These are phyloP conservation scores for Oscheius sp. DNA, from an alignment of 2,888 invertebrate species.

Conservation along the genomic window DNA sequence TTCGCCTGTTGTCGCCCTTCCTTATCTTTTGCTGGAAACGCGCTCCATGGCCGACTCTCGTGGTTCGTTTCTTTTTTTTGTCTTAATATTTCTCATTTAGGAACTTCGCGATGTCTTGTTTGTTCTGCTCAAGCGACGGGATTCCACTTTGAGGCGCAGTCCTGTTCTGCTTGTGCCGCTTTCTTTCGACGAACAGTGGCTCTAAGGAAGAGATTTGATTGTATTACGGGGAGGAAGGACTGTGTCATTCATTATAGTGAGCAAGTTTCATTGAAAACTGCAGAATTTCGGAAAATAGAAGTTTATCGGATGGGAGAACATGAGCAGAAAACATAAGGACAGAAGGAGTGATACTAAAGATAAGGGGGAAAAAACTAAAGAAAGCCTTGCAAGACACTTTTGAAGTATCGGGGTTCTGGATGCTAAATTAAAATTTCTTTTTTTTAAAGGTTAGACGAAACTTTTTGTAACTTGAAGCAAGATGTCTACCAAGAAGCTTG, in stretches of 20 bases:
- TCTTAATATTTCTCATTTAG: constrained; percentile 3
- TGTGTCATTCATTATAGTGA: constrained; percentile 58
- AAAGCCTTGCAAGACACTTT: neutral
- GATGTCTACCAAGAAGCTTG: no score
- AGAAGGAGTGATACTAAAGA: neutral
- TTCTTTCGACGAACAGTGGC: constrained; percentile 66
- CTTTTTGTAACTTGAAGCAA: no score
- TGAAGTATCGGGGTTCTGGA: no score
- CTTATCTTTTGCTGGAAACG: constrained; percentile 5
- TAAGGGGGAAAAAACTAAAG: neutral
- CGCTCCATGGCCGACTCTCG: constrained; percentile 19
- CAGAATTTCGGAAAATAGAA: no score
- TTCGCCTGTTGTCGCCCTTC: no score
- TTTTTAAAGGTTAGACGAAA: no score
- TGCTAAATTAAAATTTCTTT: no score
- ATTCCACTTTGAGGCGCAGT: constrained; percentile 67
- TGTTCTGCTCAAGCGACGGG: constrained; percentile 67
- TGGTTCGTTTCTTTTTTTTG: neutral
- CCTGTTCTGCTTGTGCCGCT: constrained; percentile 65
- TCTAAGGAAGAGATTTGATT: constrained; percentile 52
- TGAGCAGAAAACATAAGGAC: neutral
- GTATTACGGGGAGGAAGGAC: constrained; percentile 50
- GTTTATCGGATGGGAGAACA: no score
- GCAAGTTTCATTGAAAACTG: constrained; percentile 23
- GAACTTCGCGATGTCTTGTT: constrained; percentile 36